Conservation (phyloP, 30 jellyfish, hydroid and myxozoan genomes). For the Aurelia aurita complex sp. Pacific region DNA sequence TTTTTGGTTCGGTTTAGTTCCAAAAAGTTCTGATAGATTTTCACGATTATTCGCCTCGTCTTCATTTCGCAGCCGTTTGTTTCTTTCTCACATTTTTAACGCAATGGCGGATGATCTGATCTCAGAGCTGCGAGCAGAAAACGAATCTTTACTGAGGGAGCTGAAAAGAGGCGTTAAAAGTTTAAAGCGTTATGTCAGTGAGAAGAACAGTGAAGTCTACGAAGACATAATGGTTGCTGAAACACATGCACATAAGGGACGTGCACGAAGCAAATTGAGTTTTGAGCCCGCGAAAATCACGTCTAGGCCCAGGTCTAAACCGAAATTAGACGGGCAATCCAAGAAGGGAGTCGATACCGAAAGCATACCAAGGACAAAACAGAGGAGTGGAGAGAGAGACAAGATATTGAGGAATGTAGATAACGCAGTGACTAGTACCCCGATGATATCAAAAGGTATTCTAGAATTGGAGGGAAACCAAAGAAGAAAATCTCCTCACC, state of each 20-base stretch:
- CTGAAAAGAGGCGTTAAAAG: constrained; percentile 27
- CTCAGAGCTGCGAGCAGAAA: constrained; percentile 39
- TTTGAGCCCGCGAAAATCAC: too few species aligned
- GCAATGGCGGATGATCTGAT: constrained; percentile 40
- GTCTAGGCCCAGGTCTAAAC: too few species aligned
- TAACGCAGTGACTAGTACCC: constrained; percentile 46
- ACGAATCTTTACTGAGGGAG: constrained; percentile 16
- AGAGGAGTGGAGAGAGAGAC: background rate
- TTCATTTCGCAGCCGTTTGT: background rate
- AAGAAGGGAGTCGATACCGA: too few species aligned
- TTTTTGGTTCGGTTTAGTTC: too few species aligned
- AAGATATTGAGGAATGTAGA: background rate
- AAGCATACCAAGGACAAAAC: too few species aligned
- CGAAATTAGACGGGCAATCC: too few species aligned
- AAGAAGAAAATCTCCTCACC: background rate
- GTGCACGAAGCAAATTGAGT: background rate
- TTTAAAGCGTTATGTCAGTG: background rate
- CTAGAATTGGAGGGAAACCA: constrained; percentile 43
- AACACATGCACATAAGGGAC: background rate
- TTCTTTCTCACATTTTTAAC: background rate
- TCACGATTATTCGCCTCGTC: background rate
- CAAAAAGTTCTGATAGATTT: too few species aligned
- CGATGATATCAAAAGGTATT: background rate
- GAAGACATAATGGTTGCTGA: background rate
- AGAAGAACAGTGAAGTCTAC: background rate